These are phyloP conservation scores for Oscheius sp. DNA, from an alignment of 2,888 invertebrate genomes.

Conservation along the genomic window DNA sequence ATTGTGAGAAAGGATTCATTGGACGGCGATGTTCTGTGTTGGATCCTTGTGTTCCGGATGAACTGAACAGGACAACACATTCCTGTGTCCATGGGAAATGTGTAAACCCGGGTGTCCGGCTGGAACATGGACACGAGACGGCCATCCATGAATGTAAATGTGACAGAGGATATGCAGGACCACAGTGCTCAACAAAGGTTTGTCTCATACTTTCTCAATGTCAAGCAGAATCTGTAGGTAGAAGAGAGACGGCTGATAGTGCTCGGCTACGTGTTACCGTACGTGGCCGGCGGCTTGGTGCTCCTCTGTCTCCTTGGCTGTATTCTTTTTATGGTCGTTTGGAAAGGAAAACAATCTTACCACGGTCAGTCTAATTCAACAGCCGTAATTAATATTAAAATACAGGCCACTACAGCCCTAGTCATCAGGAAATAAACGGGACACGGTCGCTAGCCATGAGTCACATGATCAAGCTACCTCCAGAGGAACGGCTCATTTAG, in stretches of 20 bases:
- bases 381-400: too few relatives aligned
- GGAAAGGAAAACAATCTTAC: constrained; percentile 64
- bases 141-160: constrained; percentile 68
- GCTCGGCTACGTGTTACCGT: constrained; percentile 65
- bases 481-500: constrained; percentile 61
- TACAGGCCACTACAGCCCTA: constrained; percentile 67
- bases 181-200: constrained; percentile 59
- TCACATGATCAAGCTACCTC: constrained; percentile 62
- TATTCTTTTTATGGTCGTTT: constrained; percentile 65
- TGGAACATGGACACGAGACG: constrained; percentile 56
- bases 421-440: constrained; percentile 59
- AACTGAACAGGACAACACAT: constrained; percentile 59
- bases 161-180: constrained; percentile 64
- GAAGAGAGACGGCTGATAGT: constrained; percentile 56
- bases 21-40: constrained; percentile 58
- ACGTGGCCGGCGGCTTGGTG: constrained; percentile 58
- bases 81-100: constrained; percentile 62
- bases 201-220: background rate
- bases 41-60: constrained; percentile 64
- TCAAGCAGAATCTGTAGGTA: constrained; percentile 43
- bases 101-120: constrained; percentile 52
- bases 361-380: constrained; percentile 65
- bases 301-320: constrained; percentile 64
- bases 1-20: constrained; percentile 56
- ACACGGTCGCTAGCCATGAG: constrained; percentile 57